These are phyloP conservation scores for Corythucha ciliata DNA, from an alignment of 2,888 invertebrate genomes.

Conservation along the genomic window DNA sequence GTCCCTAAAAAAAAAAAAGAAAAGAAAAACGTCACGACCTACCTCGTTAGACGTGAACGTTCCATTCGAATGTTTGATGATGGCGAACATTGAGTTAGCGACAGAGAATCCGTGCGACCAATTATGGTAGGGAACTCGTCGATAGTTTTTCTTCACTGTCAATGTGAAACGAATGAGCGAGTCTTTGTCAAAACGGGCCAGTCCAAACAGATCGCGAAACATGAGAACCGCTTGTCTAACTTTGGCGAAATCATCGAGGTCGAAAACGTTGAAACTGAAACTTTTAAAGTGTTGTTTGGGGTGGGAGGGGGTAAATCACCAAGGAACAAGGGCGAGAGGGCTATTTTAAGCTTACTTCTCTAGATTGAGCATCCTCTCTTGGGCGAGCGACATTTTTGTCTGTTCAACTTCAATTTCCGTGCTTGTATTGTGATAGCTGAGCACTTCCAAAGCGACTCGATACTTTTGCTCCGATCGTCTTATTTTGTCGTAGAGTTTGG, in stretches of 20 bases:
- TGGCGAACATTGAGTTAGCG: constrained; percentile 70
- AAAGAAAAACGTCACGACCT: constrained; percentile 34
- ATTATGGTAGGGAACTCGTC: constrained; percentile 76
- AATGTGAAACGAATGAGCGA: constrained; percentile 62
- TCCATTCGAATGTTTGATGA: constrained; percentile 52
- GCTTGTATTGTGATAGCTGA: constrained; percentile 75
- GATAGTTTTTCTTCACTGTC: constrained; percentile 76
- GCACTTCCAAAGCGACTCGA: constrained; percentile 67
- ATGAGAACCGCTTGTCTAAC: constrained; percentile 62
- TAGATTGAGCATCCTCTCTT: constrained; percentile 17
- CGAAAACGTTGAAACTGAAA: constrained; percentile 58
- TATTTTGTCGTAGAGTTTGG: constrained; percentile 74
- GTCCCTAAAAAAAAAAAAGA: too few species aligned
- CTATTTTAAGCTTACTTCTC: constrained; percentile 20
- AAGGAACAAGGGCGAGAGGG: neutral
- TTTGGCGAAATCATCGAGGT: constrained; percentile 60
- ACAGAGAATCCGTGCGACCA: constrained; percentile 84
- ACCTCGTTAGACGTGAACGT: constrained; percentile 55
- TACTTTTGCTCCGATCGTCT: constrained; percentile 74
- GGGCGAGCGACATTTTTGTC: constrained; percentile 21
- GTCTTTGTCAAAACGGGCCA: constrained; percentile 55
- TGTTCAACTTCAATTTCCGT: constrained; percentile 57
- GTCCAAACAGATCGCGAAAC: constrained; percentile 64
- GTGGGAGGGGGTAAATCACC: neutral
- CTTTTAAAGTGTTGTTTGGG: constrained; percentile 17